These are phyloP conservation scores for Drosophila subsilvestris DNA, from an alignment of 2,888 invertebrate species.

Conservation along the genomic window DNA sequence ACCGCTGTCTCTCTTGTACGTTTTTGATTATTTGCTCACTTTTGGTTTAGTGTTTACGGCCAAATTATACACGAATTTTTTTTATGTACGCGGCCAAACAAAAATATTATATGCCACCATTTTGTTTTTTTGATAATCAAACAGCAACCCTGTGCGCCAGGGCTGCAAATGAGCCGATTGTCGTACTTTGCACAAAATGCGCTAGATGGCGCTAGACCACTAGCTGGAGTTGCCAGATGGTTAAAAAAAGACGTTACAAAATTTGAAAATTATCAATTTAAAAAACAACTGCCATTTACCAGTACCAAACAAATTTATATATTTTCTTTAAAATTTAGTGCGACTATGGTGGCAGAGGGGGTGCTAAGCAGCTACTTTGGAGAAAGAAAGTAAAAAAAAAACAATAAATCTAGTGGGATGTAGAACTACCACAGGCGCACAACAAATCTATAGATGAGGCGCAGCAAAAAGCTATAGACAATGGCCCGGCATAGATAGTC, in stretches of 20 bases:
- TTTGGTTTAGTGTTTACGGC: not conserved
- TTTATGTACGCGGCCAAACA: slow-evolving; percentile 18
- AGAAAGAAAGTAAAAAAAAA: not conserved
- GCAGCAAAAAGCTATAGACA: slow-evolving; percentile 58
- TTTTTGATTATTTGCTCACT: not conserved
- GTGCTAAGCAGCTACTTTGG: not conserved
- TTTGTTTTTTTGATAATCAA: slow-evolving; percentile 16
- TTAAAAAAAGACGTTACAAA: not conserved
- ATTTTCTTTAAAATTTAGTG: not conserved
- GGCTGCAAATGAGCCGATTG: no score
- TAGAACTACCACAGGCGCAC: slow-evolving; percentile 32
- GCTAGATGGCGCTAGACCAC: not conserved
- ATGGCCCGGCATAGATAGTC: slow-evolving; percentile 65
- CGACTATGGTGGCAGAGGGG: not conserved
- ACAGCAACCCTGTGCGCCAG: not conserved
- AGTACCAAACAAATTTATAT: not conserved
- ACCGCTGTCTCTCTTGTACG: not conserved
- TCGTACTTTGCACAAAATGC: not conserved
- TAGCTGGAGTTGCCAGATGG: not conserved
- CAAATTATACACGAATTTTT: slow-evolving; percentile 1
- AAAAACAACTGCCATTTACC: not conserved
- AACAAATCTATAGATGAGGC: slow-evolving; percentile 46
- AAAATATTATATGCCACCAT: slow-evolving; percentile 30
- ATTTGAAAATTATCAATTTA: not conserved
- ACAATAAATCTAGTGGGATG: not conserved